A percentile compares a stretch with the other conserved stretches of the same genome.
phyloP scores from a whole-genome alignment of 1,140 invertebrate species.

The Zaprionus vittiger region DNA sequence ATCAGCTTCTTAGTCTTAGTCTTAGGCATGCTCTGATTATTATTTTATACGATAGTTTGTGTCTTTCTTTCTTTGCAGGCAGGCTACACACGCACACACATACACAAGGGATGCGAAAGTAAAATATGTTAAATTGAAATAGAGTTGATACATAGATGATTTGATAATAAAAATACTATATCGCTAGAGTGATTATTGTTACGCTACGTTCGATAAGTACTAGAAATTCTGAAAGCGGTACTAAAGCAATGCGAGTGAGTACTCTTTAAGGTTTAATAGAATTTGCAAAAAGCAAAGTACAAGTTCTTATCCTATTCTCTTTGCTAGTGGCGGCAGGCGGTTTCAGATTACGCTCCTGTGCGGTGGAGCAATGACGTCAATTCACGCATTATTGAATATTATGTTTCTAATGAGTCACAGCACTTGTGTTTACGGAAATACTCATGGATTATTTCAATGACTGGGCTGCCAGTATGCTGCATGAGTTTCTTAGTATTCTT shows the following conservation, averaged over 20 bases:
- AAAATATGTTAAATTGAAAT: slow-evolving; percentile 50
- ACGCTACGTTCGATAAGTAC: background rate
- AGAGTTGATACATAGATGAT: slow-evolving; percentile 27
- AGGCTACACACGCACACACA: slow-evolving; percentile 49
- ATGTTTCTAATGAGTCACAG: slow-evolving; percentile 36
- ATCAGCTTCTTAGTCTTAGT: slow-evolving; percentile 35
- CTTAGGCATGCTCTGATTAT: slow-evolving; percentile 33
- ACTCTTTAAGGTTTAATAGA: slow-evolving; percentile 23
- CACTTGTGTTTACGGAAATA: slow-evolving; percentile 12
- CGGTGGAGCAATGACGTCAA: slow-evolving; percentile 34
- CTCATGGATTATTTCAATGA: slow-evolving; percentile 18
- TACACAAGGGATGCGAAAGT: slow-evolving; percentile 53
- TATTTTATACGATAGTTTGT: background rate
- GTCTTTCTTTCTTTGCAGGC: slow-evolving; percentile 39
- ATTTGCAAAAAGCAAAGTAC: slow-evolving; percentile 37
- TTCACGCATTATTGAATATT: slow-evolving; percentile 26
- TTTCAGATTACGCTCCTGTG: slow-evolving; percentile 33
- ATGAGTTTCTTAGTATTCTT: slow-evolving; percentile 6
- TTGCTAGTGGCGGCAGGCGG: slow-evolving; percentile 30
- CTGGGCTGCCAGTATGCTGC: slow-evolving; percentile 6
- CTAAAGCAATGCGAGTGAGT: slow-evolving; percentile 39
- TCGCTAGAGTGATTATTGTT: slow-evolving; percentile 15
- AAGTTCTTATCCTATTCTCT: slow-evolving; percentile 16
- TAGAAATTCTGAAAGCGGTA: slow-evolving; percentile 31
- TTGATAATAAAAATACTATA: slow-evolving; percentile 30